phyloP scores from a whole-genome alignment of 2,888 invertebrate species.

The Coremacera marginata region DNA sequence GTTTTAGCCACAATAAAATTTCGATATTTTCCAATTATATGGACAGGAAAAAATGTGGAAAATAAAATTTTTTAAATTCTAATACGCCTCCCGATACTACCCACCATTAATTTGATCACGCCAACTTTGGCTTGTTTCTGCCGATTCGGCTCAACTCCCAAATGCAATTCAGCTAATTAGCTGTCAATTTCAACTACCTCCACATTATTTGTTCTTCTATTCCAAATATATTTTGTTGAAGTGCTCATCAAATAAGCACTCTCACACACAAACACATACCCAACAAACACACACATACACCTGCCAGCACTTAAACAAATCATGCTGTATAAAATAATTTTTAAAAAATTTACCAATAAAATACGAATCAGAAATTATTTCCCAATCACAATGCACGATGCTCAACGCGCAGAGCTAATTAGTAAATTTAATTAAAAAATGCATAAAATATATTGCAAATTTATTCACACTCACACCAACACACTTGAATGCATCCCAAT shows the following conservation, averaged over 20 bases:
- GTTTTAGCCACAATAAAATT: too few species aligned
- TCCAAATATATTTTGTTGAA: not conserved
- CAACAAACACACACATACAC: too few species aligned
- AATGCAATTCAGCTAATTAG: constrained; percentile 28
- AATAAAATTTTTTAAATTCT: not conserved
- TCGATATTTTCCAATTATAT: too few species aligned
- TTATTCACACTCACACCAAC: constrained; percentile 7
- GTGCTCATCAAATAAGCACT: not conserved
- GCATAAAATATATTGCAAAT: constrained; percentile 28
- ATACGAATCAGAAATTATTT: constrained; percentile 29
- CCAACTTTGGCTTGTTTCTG: not conserved
- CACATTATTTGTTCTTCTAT: not conserved
- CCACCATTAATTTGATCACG: not conserved
- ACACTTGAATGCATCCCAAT: not conserved
- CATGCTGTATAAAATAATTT: not conserved
- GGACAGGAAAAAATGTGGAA: too few species aligned
- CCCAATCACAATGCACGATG: constrained; percentile 12
- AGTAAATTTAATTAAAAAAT: constrained; percentile 35
- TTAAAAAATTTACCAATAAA: constrained; percentile 19
- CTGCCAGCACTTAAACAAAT: not conserved
- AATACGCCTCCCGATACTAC: not conserved
- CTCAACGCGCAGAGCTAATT: constrained; percentile 8
- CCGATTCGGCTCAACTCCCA: not conserved
- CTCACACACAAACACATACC: too few species aligned
- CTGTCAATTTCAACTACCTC: constrained; percentile 12